Evolutionary conservation across 2,797 vertebrate species (phyloP).

Genomic region (Garrulus glandarius): DNA sequence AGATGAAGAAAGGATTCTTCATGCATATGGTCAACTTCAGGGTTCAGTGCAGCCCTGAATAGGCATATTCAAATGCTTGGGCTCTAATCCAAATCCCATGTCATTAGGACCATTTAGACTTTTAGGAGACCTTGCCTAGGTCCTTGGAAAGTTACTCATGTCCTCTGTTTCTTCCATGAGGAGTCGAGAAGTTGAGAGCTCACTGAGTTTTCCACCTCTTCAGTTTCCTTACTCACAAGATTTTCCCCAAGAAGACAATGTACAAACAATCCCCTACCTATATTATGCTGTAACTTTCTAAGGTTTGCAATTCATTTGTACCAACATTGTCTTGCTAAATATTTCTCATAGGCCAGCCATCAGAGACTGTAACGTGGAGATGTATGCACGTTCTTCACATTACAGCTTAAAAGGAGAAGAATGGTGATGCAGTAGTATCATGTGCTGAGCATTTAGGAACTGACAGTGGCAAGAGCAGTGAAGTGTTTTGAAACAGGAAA

Average conservation of each 20-base stretch:
- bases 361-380: not conserved
- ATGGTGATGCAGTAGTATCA: not conserved
- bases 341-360: not conserved
- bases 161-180: not conserved
- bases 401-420: not conserved
- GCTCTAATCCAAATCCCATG: not conserved
- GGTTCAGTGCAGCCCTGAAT: not conserved
- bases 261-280: not conserved
- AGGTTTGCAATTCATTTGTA: not conserved
- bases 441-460: not conserved
- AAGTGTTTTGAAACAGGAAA: not conserved
- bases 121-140: not conserved
- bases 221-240: not conserved
- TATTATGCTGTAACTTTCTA: not conserved
- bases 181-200: not conserved
- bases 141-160: not conserved
- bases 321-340: not conserved
- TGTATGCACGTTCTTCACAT: not conserved
- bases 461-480: not conserved
- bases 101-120: not conserved
- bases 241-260: not conserved
- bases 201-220: not conserved
- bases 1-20: not conserved
- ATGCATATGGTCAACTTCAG: not conserved
- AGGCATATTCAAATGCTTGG: not conserved